These are phyloP conservation scores for Gorilla gorilla DNA, from an alignment of 2,113 vertebrate species.

Conservation along the genomic window DNA sequence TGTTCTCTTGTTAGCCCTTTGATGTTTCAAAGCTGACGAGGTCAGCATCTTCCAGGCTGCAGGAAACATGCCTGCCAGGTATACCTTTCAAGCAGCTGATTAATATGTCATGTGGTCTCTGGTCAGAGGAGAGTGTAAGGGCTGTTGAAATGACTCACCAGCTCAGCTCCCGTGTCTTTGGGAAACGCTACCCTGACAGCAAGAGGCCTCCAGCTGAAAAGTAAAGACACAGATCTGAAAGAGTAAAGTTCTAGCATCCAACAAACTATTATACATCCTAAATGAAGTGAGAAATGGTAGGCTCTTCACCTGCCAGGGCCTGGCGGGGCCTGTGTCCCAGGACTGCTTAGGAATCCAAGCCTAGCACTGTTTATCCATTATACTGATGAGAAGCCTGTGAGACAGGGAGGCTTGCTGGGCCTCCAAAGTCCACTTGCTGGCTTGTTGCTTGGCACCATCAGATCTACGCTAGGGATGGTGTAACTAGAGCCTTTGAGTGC, in stretches of 20 bases:
- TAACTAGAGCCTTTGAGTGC: background rate
- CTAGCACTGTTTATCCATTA: accelerated
- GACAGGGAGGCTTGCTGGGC: background rate
- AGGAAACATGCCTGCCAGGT: background rate
- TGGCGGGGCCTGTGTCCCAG: background rate
- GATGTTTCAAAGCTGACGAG: conserved; percentile 21
- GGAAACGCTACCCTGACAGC: background rate
- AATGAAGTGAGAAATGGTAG: background rate
- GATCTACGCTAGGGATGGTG: background rate
- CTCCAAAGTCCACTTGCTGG: background rate
- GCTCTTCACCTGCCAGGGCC: background rate
- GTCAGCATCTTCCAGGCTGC: conserved; percentile 38
- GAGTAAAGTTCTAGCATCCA: background rate
- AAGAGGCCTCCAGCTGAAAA: background rate
- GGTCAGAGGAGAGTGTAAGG: background rate
- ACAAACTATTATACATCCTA: background rate
- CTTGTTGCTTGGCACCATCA: background rate
- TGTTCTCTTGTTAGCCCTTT: conserved; percentile 1
- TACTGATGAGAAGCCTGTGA: background rate
- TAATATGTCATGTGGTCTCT: background rate
- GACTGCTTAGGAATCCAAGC: background rate
- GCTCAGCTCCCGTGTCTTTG: background rate
- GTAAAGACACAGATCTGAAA: background rate
- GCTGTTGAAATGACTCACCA: background rate
- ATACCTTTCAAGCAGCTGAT: conserved; percentile 21